These are phyloP conservation scores for Esox niger DNA, from an alignment of 2,113 vertebrate species.

Conservation along the genomic window DNA sequence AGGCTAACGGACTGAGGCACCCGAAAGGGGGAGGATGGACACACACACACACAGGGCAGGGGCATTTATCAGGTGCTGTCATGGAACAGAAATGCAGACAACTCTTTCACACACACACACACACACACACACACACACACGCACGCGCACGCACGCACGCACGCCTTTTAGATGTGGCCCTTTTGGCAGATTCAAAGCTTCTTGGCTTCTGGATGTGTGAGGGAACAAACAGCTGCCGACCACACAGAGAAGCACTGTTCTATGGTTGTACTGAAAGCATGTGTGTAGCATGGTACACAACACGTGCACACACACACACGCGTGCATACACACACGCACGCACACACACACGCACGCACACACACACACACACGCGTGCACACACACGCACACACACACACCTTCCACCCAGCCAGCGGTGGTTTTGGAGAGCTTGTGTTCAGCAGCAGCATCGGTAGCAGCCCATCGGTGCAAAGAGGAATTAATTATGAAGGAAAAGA, in stretches of 20 bases:
- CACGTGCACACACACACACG: not conserved
- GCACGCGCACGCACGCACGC: not conserved
- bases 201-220: constrained; percentile 36
- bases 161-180: constrained; percentile 13
- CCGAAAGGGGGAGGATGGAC: not conserved
- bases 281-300: not conserved
- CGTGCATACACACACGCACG: not conserved
- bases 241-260: constrained; percentile 23
- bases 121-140: constrained; percentile 2
- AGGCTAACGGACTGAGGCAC: not conserved
- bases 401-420: constrained; percentile 40
- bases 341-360: constrained; percentile 6
- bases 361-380: constrained; percentile 11
- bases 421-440: constrained; percentile 57
- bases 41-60: not conserved
- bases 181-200: constrained; percentile 43
- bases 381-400: constrained; percentile 3
- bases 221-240: constrained; percentile 53
- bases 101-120: constrained; percentile 7
- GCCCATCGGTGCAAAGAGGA: constrained; percentile 68
- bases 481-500: constrained; percentile 58
- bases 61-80: not conserved
- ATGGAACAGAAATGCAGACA: not conserved
- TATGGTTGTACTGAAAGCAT: not conserved
- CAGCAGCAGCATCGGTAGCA: constrained; percentile 73